A percentile compares a stretch with the other conserved stretches of the same genome.
phyloP scores from a whole-genome alignment of 2,797 vertebrate genomes.

The Propithecus deckenii region DNA sequence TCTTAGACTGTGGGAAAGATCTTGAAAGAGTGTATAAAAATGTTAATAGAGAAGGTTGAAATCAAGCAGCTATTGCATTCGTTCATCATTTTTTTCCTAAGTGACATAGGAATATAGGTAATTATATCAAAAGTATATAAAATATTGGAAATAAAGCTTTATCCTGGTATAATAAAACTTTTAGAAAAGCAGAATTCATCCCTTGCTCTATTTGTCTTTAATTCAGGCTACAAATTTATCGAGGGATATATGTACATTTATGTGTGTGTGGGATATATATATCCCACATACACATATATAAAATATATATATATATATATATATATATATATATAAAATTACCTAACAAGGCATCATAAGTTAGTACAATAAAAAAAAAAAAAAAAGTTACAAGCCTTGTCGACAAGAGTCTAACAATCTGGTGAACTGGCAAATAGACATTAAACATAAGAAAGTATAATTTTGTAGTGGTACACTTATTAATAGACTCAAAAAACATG shows the following conservation, averaged over 20 bases:
- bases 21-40: constrained; percentile 2
- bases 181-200: background rate
- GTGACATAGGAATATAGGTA: background rate
- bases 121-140: background rate
- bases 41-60: constrained; percentile 4
- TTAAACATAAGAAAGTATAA: background rate
- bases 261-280: background rate
- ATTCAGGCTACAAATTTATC: background rate
- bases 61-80: background rate
- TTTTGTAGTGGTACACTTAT: background rate
- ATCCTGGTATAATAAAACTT: background rate
- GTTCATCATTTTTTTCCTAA: background rate
- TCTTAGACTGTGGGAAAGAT: background rate
- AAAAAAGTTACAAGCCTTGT: background rate
- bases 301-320: fast-evolving
- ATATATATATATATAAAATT: too few relatives aligned
- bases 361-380: background rate
- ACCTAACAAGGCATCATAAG: background rate
- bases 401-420: background rate
- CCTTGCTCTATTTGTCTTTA: background rate
- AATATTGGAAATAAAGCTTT: background rate
- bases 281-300: too few relatives aligned
- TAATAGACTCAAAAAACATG: background rate
- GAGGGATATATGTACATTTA: background rate
- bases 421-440: background rate